Percentiles rank a stretch among this genome's conserved stretches.
Conservation (phyloP, 2,888 invertebrate genomes). For the Spilarctia lutea region DNA sequence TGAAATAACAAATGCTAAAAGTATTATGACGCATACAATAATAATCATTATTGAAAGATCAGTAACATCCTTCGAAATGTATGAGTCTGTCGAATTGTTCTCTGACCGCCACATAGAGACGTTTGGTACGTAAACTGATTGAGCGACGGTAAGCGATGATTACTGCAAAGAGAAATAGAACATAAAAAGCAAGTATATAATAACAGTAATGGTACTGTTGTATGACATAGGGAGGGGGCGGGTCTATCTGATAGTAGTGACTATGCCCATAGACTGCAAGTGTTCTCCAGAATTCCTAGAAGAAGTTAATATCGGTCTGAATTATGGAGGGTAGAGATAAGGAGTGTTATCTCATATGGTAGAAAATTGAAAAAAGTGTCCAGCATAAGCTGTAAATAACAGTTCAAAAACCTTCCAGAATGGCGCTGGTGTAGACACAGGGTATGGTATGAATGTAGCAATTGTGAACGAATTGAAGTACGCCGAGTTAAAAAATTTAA, state of each 20-base stretch:
- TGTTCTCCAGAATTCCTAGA: neutral
- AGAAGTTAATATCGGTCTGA: too few species aligned
- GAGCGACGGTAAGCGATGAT: neutral
- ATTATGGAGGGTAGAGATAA: too few species aligned
- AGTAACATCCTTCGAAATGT: slow-evolving; percentile 52
- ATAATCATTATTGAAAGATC: slow-evolving; percentile 58
- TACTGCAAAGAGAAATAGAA: slow-evolving; percentile 7
- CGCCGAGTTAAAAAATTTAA: too few species aligned
- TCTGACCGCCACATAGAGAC: slow-evolving; percentile 3
- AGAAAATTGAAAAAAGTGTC: too few species aligned
- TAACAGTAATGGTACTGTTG: neutral
- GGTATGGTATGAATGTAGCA: too few species aligned
- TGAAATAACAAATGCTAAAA: slow-evolving; percentile 51
- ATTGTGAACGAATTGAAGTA: too few species aligned
- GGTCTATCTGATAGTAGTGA: too few species aligned
- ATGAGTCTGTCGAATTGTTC: slow-evolving; percentile 45
- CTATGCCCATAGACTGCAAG: neutral
- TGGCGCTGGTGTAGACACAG: too few species aligned
- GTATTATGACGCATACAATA: slow-evolving; percentile 47
- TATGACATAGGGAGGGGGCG: neutral
- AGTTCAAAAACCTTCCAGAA: too few species aligned
- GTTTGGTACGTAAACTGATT: neutral
- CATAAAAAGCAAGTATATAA: neutral
- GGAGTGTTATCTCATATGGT: too few species aligned
- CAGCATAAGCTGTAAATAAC: too few species aligned